Evolutionary conservation across 1,140 invertebrate species (phyloP), one percentile per base, ranked within the genome.

Genomic region (Gonatopus flavifemur): DNA sequence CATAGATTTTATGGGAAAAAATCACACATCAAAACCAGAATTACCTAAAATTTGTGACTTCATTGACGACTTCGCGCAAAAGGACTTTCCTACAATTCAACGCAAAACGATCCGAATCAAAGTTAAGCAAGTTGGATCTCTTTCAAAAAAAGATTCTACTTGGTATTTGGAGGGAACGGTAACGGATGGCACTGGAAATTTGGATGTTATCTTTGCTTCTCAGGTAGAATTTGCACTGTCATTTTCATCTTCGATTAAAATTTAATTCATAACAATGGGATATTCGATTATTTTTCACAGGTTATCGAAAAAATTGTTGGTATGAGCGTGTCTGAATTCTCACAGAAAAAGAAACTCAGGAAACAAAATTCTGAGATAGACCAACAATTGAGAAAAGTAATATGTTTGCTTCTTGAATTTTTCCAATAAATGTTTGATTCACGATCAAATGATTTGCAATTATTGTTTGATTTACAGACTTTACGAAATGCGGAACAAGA

Each of bases 201-300:
- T 76, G 16, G 59, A 74, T 21, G 57, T 75, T 3, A 43, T 43
- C 13, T 70, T 77, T 57, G 56, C 67, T 37, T 66, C 71, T 8
- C 30, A 72, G 56, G 74, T 74, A 54, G 22, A 3, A 12, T n/a
- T 21, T 15, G 18, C 9, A n/a, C 20, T 36, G 28, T 22, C 22
- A 43, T 37, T 22, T 20, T 35, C n/a, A n/a, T n/a, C n/a, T n/a
- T n/a, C n/a, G n/a, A n/a, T 32, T 16, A 28, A 19, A 13, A 44
- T 44, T 49, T 10, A 49, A 43, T 35, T 22, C n/a, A 19, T 21
- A n/a, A 6, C 1, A 35, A 3, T n/a, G 16, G 24, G 18, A 20
- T 30, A 33, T 43, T 20, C 24, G 21, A 20, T 6, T 49, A 15
- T 3, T 35, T 44, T 31, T 66, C 63, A 45, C 20, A 76, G 72